Percentiles rank a stretch among this genome's conserved stretches.
Conservation (phyloP, 2,113 vertebrate genomes). For the Erythrolamprus reginae region DNA sequence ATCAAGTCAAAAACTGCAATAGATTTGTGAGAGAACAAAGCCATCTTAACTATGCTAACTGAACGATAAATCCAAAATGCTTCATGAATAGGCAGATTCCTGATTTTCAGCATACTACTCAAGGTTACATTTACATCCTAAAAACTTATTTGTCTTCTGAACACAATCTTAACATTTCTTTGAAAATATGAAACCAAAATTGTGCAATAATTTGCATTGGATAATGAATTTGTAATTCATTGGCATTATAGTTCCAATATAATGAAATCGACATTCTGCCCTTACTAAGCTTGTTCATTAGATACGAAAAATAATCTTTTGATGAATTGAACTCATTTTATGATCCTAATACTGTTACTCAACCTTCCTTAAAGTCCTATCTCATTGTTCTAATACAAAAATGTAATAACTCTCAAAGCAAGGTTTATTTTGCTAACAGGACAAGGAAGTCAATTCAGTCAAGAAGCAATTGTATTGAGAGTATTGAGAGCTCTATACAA, state of each 20-base stretch:
- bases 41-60: background rate
- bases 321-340: background rate
- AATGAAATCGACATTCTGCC: background rate
- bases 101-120: background rate
- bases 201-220: background rate
- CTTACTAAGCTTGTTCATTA: background rate
- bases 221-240: background rate
- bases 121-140: background rate
- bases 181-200: background rate
- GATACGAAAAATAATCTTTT: background rate
- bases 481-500: too few species aligned
- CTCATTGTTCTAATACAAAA: background rate
- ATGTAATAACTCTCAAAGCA: too few species aligned
- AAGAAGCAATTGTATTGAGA: too few species aligned
- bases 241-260: background rate
- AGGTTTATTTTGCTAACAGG: too few species aligned
- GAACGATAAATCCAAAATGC: background rate
- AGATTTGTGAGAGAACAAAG: background rate
- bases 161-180: background rate
- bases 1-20: background rate
- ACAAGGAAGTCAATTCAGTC: too few species aligned
- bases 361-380: background rate
- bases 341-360: background rate
- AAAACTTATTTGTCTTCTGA: background rate
- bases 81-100: background rate